Evolutionary conservation across 2,888 invertebrate species (phyloP), one percentile per base, ranked within the genome.

Genomic region (Calameuta filiformis): DNA sequence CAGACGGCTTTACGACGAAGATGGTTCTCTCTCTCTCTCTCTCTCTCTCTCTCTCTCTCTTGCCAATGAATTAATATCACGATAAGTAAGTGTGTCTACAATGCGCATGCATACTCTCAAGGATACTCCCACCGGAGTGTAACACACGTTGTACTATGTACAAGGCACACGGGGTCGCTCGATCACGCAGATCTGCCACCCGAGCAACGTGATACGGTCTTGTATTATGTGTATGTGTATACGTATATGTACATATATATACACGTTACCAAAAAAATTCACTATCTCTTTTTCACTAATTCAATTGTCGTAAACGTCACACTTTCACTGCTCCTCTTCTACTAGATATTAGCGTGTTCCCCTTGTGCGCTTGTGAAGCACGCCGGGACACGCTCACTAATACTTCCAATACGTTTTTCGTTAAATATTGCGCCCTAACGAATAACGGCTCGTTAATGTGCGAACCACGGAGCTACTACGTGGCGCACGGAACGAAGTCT

Each of bases 401-500:
- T 56, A 2, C 56, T 56, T 23, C 23, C 56, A 23, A 56, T 56
- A 56, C 56, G 56, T 56, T 56, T 56, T 56, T 56, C 56, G 56
- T 56, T 9, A 23, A 56, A 56, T 56, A 56, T 56, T 56, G 23
- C 56, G 23, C 23, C 23, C 23, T 56, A 23, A 56, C 6, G 9
- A 15, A 33, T 56, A 68, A 34, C 31, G 30, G 68, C 68, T 31
- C 75, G 75, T 71, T 71, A 71, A 71, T 35, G 34, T 34, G 71
- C 71, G 71, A 71, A 71, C 33, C 75, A 30, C 68, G 31, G 31
- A 40, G 15, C 75, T 73, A 56, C 75, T 73, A 56, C 75, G 73
- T 69, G 76, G 73, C 83, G 81, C 80, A 81, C 79, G 80, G 83
- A 78, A 82, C 83, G 82, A 83, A 83, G 86, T 84, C 85, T 85